phyloP scores from a whole-genome alignment of 2,113 vertebrate genomes.

The Epinephelus lanceolatus region DNA sequence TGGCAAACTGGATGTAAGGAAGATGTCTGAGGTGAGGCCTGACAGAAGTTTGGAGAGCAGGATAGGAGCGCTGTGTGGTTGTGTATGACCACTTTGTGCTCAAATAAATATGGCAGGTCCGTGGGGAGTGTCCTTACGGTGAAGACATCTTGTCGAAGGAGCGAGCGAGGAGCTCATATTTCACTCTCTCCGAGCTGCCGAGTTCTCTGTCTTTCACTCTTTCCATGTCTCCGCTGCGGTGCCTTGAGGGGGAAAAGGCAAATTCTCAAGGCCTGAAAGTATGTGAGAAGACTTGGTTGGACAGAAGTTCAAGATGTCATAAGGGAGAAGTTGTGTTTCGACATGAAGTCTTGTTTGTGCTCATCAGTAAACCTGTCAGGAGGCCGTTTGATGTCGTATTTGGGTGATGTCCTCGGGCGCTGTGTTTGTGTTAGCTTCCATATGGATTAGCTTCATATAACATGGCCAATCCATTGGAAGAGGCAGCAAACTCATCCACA shows the following conservation, averaged over 20 bases:
- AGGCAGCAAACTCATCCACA: conserved; percentile 39
- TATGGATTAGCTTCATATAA: conserved; percentile 82
- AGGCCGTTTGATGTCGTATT: conserved; percentile 82
- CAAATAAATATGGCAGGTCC: conserved; percentile 62
- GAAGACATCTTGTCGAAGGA: conserved; percentile 59
- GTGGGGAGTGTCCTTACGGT: conserved; percentile 51
- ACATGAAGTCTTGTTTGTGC: conserved; percentile 85
- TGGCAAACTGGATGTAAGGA: conserved; percentile 77
- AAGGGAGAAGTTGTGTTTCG: conserved; percentile 82
- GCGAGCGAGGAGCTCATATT: conserved; percentile 72
- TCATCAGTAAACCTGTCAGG: conserved; percentile 87
- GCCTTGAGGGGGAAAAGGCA: conserved; percentile 77
- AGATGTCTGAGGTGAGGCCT: conserved; percentile 72
- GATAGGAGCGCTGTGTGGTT: conserved; percentile 23
- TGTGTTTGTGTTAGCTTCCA: conserved; percentile 82
- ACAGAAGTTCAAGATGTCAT: conserved; percentile 85
- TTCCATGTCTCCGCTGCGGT: conserved; percentile 71
- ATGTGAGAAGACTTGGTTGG: conserved; percentile 82
- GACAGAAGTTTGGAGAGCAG: conserved; percentile 71
- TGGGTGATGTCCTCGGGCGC: conserved; percentile 78
- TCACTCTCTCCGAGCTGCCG: conserved; percentile 77
- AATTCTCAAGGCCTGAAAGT: conserved; percentile 82
- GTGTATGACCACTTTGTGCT: conserved; percentile 40
- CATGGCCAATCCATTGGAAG: conserved; percentile 62
- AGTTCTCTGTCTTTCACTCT: conserved; percentile 77